Percentiles rank a stretch among this genome's conserved stretches.
phyloP scores from a whole-genome alignment of 2,113 vertebrate genomes.

The Gallinago undulata region DNA sequence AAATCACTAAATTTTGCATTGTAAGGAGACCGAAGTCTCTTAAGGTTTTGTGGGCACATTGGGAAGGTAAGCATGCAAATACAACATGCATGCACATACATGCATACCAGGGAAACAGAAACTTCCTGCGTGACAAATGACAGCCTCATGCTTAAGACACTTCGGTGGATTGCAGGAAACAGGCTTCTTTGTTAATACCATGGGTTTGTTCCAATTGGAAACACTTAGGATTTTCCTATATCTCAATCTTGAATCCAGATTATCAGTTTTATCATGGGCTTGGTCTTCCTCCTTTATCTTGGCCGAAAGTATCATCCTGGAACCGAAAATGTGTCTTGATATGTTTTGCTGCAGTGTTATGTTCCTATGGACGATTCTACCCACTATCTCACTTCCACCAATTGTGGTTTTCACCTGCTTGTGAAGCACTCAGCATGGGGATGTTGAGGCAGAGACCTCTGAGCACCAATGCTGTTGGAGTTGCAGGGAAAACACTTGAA shows the following conservation, averaged over 20 bases:
- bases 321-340: not conserved
- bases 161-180: not conserved
- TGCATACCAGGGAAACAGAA: not conserved
- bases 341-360: not conserved
- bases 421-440: not conserved
- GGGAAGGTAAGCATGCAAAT: not conserved
- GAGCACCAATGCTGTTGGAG: not conserved
- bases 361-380: not conserved
- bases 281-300: not conserved
- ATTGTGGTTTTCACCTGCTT: not conserved
- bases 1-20: not conserved
- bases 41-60: not conserved
- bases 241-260: not conserved
- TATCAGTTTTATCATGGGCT: not conserved
- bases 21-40: not conserved
- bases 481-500: not conserved
- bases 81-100: not conserved
- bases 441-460: not conserved
- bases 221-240: not conserved
- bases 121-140: not conserved
- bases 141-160: accelerated
- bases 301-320: not conserved
- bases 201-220: accelerated
- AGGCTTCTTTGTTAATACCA: not conserved
- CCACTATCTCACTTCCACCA: not conserved